Base-by-base conservation (phyloP, 2,888 invertebrate species). In the Laothoe populi region DNA sequence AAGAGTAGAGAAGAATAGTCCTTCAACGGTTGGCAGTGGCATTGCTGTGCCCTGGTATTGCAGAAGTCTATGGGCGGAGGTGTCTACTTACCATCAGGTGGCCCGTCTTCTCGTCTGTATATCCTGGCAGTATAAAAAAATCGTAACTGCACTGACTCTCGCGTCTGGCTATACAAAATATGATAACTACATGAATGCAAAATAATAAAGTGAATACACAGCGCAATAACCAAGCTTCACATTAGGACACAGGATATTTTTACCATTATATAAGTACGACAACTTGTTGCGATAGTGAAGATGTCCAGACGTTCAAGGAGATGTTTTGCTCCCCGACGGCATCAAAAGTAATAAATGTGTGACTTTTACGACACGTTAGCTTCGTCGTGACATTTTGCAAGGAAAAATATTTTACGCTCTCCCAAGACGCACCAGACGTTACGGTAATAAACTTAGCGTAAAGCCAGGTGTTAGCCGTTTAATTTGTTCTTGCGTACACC, bases 281-380 rank as follows among this genome's bases (percentile, higher is more conserved):
- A 73, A 77, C 77, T 80, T 74, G 77, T 82, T 78, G 77, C 70
- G 58, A 60, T 62, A 46, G 59, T n/a, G 31, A 42, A 40, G 49
- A 23, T 40, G 40, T 26, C 40, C 53, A 61, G 61, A 62, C 61
- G 70, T 65, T 71, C 44, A 67, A 74, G 73, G 72, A 77, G 72
- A 74, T 70, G 69, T 72, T 71, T 65, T 62, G 49, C 58, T 62
- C 70, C 67, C 68, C 77, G 78, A 74, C 77, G 70, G 69, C 77
- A 82, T 83, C 81, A 84, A 79, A 82, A 71, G 84, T 77, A 84
- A 86, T 87, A 87, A 86, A 86, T 78, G 86, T 84, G 77, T 67
- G 65, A 74, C 72, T 78, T 85, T 85, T 81, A 87, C 84, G 87
- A 84, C 82, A 72, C 69, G 75, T 77, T 77, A 70, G 75, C 73